Conservation (phyloP, 2,113 vertebrate genomes). For the Lophius piscatorius region DNA sequence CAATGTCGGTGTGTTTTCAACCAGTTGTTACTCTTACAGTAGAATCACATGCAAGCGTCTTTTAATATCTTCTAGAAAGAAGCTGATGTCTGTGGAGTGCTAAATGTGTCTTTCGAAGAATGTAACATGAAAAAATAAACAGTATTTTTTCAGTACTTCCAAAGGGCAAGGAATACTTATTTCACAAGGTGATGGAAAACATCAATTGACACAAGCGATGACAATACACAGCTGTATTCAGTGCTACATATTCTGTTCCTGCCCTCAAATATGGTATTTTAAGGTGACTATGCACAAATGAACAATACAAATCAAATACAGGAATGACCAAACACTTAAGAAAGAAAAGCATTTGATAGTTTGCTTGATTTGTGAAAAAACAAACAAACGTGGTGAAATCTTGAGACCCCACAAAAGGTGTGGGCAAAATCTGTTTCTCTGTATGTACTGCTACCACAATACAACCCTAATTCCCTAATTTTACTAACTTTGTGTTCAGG, state of each 20-base stretch:
- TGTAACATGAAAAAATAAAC: slow-evolving; percentile 30
- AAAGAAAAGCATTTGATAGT: not conserved
- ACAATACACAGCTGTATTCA: slow-evolving; percentile 41
- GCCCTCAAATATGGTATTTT: slow-evolving; percentile 3
- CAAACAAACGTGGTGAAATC: too few species aligned
- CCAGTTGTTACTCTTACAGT: not conserved
- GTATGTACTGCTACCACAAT: slow-evolving; percentile 32
- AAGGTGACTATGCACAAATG: slow-evolving; percentile 8
- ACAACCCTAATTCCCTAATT: slow-evolving; percentile 31
- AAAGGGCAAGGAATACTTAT: slow-evolving; percentile 11
- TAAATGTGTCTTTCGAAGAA: slow-evolving; percentile 17
- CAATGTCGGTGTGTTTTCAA: not conserved
- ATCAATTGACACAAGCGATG: slow-evolving; percentile 33
- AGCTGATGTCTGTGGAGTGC: slow-evolving; percentile 1
- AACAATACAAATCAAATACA: slow-evolving; percentile 40
- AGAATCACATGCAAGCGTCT: slow-evolving; percentile 18
- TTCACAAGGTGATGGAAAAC: slow-evolving; percentile 21
- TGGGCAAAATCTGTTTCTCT: too few species aligned
- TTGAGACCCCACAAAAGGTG: too few species aligned
- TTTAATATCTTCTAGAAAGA: slow-evolving; percentile 3
- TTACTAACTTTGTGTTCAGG: slow-evolving; percentile 10
- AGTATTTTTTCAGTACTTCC: slow-evolving; percentile 10
- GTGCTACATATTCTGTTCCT: slow-evolving; percentile 49
- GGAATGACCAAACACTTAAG: too few species aligned
- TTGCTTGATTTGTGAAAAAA: not conserved